A percentile compares a stretch with the other conserved stretches of the same genome.
Conservation (phyloP, 2,797 vertebrate species). For the Pristis pectinata region DNA sequence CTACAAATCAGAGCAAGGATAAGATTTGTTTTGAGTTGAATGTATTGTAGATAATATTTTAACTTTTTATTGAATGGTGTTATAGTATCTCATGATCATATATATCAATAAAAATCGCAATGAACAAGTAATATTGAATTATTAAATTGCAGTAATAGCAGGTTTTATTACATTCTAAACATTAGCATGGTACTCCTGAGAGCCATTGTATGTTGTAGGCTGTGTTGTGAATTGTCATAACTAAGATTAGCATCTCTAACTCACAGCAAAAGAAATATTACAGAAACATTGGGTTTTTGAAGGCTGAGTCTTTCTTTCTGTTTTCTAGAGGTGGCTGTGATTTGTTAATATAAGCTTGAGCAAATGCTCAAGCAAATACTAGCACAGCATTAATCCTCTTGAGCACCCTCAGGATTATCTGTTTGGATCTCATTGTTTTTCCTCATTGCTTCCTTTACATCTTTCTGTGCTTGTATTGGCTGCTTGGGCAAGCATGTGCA, state of each 20-base stretch:
- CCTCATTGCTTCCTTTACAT: background rate
- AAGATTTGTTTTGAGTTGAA: background rate
- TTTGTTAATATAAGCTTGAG: background rate
- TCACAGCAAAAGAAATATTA: background rate
- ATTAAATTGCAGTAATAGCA: constrained; percentile 26
- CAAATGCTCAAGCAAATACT: background rate
- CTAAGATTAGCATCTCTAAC: background rate
- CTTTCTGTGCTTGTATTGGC: background rate
- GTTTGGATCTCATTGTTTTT: background rate
- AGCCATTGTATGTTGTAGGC: background rate
- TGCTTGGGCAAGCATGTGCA: background rate
- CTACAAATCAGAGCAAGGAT: background rate
- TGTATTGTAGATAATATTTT: constrained; percentile 2
- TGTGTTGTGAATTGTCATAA: background rate
- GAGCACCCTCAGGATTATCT: background rate
- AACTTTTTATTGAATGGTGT: background rate
- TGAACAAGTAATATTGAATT: background rate
- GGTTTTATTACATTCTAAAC: background rate
- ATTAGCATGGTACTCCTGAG: background rate
- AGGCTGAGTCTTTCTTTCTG: background rate
- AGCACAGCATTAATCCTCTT: background rate
- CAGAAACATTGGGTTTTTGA: background rate
- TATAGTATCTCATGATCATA: background rate
- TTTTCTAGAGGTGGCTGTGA: background rate
- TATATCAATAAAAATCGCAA: constrained; percentile 18